A percentile compares a stretch with the other conserved stretches of the same genome.
Evolutionary conservation across 2,888 invertebrate genomes (phyloP).

Genomic region (Trachelus iudaicus): DNA sequence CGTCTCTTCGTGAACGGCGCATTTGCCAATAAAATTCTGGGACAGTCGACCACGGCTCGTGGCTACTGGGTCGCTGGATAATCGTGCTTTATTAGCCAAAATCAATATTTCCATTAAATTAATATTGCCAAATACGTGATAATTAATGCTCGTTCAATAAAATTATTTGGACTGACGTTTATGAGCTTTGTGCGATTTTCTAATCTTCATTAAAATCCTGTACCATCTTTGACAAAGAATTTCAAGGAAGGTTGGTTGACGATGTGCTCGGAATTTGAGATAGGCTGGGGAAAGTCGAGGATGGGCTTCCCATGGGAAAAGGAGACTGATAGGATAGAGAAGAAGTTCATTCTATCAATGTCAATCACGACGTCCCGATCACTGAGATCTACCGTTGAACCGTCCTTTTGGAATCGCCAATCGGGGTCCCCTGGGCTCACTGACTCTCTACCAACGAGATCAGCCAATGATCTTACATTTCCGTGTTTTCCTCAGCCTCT

Average conservation of each 20-base stretch:
- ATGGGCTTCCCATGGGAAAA: not conserved
- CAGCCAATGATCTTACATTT: conserved; percentile 48
- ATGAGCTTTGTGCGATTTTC: not conserved
- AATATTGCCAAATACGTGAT: not conserved
- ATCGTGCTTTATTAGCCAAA: not conserved
- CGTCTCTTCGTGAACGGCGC: not conserved
- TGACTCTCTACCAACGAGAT: not conserved
- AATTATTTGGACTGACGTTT: not conserved
- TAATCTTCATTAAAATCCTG: not conserved
- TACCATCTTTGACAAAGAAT: not conserved
- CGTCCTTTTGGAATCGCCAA: not conserved
- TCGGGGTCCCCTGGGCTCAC: not conserved
- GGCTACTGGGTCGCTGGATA: not conserved
- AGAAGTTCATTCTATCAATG: conserved; percentile 1
- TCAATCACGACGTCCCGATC: not conserved
- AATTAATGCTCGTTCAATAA: not conserved
- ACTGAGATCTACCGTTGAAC: not conserved
- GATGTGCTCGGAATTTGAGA: not conserved
- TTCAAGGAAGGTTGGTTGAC: not conserved
- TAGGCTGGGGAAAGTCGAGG: not conserved
- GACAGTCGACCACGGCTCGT: not conserved
- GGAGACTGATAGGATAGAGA: not conserved
- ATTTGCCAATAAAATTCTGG: not conserved
- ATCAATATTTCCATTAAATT: not conserved
- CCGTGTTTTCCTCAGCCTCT: conserved; percentile 61